Evolutionary conservation across 2,797 vertebrate species (phyloP).

Genomic region (Bradypodion ventrale): DNA sequence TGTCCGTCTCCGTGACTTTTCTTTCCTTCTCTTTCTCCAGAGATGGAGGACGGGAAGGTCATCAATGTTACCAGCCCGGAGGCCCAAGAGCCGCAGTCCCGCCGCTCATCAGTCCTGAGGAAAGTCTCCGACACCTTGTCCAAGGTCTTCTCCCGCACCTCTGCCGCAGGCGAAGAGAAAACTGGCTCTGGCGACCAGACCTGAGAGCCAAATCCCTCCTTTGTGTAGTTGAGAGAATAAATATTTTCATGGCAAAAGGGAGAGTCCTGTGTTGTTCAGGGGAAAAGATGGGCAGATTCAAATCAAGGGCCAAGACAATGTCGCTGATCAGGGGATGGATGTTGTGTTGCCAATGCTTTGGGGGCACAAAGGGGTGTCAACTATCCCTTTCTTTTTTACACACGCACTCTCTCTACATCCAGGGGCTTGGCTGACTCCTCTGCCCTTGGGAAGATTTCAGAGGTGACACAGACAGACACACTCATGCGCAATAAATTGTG

Average conservation of each 20-base stretch:
- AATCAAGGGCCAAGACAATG: too few relatives aligned
- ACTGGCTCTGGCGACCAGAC: neutral
- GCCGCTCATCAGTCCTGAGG: neutral
- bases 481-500: too few relatives aligned
- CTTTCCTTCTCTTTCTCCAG: neutral
- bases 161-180: neutral
- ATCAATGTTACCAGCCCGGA: neutral
- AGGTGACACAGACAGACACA: too few relatives aligned
- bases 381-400: too few relatives aligned
- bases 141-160: conserved; percentile 9
- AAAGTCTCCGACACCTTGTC: conserved; percentile 13
- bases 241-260: conserved; percentile 17
- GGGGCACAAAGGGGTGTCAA: too few relatives aligned
- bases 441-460: neutral
- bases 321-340: too few relatives aligned
- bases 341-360: too few relatives aligned
- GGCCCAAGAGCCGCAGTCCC: accelerated
- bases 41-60: neutral
- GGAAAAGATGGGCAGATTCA: neutral
- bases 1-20: neutral
- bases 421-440: neutral
- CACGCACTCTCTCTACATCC: too few relatives aligned
- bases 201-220: neutral
- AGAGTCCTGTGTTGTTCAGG: neutral
- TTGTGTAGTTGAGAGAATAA: conserved; percentile 25